A percentile compares a stretch with the other conserved stretches of the same genome.
These are phyloP conservation scores for Linyphia triangularis DNA, from an alignment of 2,888 invertebrate species.

Conservation along the genomic window DNA sequence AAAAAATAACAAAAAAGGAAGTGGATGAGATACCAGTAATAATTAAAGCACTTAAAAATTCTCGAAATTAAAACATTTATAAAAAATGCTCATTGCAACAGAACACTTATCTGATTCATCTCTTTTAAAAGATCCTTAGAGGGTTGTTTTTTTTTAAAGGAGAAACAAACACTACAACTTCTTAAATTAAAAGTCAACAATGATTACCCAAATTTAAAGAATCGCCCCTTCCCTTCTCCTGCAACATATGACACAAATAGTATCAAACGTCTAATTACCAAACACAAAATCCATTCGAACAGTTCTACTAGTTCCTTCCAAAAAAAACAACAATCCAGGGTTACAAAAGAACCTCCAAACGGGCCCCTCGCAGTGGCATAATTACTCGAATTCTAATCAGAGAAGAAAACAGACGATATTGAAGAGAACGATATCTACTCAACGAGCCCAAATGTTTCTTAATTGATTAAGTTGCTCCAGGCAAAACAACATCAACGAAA, in stretches of 20 bases:
- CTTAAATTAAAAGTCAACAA: no score
- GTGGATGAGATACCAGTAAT: no score
- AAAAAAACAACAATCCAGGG: background rate
- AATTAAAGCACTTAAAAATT: no score
- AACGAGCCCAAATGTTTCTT: slow-evolving; percentile 4
- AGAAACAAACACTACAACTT: no score
- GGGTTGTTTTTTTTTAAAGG: no score
- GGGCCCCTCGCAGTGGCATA: slow-evolving; percentile 2
- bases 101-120: no score
- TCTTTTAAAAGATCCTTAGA: no score
- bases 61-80: no score
- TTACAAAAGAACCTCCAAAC: background rate
- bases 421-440: background rate
- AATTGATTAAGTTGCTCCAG: slow-evolving; percentile 45
- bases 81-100: no score
- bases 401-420: background rate
- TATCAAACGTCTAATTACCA: background rate
- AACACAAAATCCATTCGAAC: background rate
- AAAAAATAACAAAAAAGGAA: no score
- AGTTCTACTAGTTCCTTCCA: background rate
- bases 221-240: no score
- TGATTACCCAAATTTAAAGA: no score
- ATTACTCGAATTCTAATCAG: slow-evolving; percentile 22
- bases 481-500: slow-evolving; percentile 35
- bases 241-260: background rate